Evolutionary conservation across 2,888 invertebrate genomes (phyloP).

Genomic region (Drosophila colorata): DNA sequence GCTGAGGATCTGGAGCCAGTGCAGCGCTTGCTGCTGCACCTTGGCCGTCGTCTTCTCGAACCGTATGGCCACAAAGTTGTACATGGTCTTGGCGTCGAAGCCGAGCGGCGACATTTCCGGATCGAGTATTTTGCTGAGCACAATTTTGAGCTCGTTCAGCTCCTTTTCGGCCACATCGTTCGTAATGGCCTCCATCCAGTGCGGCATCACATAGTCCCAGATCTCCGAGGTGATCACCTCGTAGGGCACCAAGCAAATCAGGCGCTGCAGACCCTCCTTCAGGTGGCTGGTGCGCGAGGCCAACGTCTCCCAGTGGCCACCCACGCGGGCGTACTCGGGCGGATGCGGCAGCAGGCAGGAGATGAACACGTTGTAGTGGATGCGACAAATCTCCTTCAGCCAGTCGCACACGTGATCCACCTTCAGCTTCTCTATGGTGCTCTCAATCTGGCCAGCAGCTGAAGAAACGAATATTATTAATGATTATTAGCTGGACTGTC

Average conservation of each 20-base stretch:
- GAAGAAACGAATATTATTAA: not conserved
- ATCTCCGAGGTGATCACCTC: conserved; percentile 98
- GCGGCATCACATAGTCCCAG: conserved; percentile 99
- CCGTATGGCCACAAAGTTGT: conserved; percentile 95
- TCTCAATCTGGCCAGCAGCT: conserved; percentile 90
- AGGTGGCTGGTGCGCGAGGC: conserved; percentile 95
- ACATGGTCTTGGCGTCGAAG: conserved; percentile 97
- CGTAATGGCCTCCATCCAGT: conserved; percentile 99
- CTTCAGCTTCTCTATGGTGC: conserved; percentile 95
- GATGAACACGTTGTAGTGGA: conserved; percentile 94
- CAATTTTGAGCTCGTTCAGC: conserved; percentile 92
- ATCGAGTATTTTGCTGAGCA: conserved; percentile 97
- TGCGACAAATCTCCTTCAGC: conserved; percentile 93
- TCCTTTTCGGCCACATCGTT: conserved; percentile 96
- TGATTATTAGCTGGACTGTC: too few relatives aligned
- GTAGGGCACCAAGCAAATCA: conserved; percentile 98
- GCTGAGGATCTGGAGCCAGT: conserved; percentile 95
- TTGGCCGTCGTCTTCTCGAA: conserved; percentile 93
- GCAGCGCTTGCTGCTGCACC: conserved; percentile 94
- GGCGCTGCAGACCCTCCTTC: conserved; percentile 96
- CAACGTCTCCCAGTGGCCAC: conserved; percentile 97
- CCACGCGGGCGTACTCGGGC: conserved; percentile 97
- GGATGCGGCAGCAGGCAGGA: conserved; percentile 98
- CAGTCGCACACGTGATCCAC: conserved; percentile 96
- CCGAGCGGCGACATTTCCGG: conserved; percentile 97